Percentiles rank a stretch among this genome's conserved stretches.
Evolutionary conservation across 2,888 invertebrate species (phyloP).

Genomic region (Trachelus iudaicus): DNA sequence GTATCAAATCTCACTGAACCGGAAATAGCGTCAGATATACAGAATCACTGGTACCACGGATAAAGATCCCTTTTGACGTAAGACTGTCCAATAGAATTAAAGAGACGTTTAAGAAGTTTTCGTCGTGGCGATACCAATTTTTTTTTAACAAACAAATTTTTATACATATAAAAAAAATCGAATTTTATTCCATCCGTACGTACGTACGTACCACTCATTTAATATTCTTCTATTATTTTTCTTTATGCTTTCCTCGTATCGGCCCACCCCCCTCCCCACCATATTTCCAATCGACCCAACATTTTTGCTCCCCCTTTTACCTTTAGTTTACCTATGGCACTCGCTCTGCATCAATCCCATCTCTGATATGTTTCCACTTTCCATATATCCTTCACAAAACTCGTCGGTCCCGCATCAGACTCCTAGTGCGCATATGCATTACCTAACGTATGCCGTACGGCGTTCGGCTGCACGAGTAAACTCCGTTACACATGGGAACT

Average conservation of each 20-base stretch:
- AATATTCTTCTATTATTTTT: not conserved
- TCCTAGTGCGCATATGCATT: not conserved
- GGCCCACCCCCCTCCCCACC: too few species aligned
- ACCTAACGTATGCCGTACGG: not conserved
- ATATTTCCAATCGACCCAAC: not conserved
- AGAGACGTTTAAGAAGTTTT: not conserved
- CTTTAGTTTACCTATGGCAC: not conserved
- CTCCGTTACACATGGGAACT: not conserved
- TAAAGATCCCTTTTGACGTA: too few species aligned
- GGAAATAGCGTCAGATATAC: not conserved
- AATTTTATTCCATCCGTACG: not conserved
- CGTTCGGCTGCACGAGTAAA: not conserved
- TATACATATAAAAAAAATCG: not conserved
- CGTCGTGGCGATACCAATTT: not conserved
- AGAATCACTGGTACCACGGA: not conserved
- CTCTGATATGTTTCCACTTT: not conserved
- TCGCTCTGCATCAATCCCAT: not conserved
- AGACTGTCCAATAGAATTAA: not conserved
- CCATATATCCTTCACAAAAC: not conserved
- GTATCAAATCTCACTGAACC: not conserved
- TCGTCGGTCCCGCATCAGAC: not conserved
- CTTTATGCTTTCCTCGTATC: not conserved
- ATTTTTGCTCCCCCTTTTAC: not conserved
- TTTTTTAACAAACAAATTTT: not conserved
- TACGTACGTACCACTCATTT: not conserved